Evolutionary conservation across 2,888 invertebrate genomes (phyloP), one percentile per base, ranked within the genome.

Genomic region (Scelioninae gen. 2): DNA sequence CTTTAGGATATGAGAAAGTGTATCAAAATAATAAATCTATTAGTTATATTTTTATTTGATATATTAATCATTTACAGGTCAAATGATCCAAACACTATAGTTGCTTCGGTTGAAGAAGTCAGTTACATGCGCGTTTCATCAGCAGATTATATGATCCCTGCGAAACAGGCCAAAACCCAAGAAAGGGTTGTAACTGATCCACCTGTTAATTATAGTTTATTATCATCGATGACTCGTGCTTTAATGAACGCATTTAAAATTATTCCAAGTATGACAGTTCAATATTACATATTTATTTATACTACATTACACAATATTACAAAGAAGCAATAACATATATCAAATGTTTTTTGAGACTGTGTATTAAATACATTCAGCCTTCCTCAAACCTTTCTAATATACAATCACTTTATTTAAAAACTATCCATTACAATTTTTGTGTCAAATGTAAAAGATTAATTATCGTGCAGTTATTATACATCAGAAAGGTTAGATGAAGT

Each of bases 141-240:
- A 19, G 64, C 76, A 4, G 76, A 79, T 22, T 78, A 64, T n/a
- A 70, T 67, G 45, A 74, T 73, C 0, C 60, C 75, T 4, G 19
- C 45, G 31, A 55, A 53, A 33, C 13, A 46, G 15, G 13, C 11
- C 15, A 46, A 43, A 22, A 37, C 35, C 16, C 50, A 37, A 11
- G 72, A 70, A 2, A 25, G 13, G n/a, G n/a, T n/a, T n/a, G n/a
- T n/a, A n/a, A n/a, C 73, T 2, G 64, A 70, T 2, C 41, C 43
- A 7, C 31, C 5, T 4, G 73, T 43, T 18, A 70, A 76, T 6
- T 73, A 77, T 7, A 82, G 84, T 33, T 76, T 85, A 2, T 77
- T 85, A 6, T 81, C 84, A 0, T 73, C 78, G 6, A 52, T 85
- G 41, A 78, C 84, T 2, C 80, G 83, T 22, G 85, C 80, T 2